Evolutionary conservation across 2,113 vertebrate genomes (phyloP), one percentile per base, ranked within the genome.

Genomic region (Tyto alba): DNA sequence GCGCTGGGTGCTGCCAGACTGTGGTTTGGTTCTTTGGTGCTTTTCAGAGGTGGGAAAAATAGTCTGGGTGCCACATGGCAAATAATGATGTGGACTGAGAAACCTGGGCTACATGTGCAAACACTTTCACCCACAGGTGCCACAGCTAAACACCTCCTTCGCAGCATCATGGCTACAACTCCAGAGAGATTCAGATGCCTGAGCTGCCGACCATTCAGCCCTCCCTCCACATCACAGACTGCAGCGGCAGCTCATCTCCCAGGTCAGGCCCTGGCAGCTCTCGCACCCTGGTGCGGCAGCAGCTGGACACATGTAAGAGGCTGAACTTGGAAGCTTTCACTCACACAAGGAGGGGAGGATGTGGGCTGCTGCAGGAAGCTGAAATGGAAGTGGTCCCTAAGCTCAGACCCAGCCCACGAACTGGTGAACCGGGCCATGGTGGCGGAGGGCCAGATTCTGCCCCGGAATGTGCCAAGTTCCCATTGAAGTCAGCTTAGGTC

Each of bases 401-500:
- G 25, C 15, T 10, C 55, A 81, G 23, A 91, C 20, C 62, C n/a
- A 72, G 16, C 17, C 29, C 68, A 84, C 16, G 7, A 66, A 77
- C 32, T 3, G 19, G 10, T 67, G 38, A 95, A 79, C 13, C 8
- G 38, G 5, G 9, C 17, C 8, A 4, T 26, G 7, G 1, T 64
- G 68, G 20, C 30, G 34, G 9, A 86, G n/a, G 32, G 89, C 34
- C 4, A 0, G 48, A 64, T 56, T 77, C 73, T 73, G 30, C 11
- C 11, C 45, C 69, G 55, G 16, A 80, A 68, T 0, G 0, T 20
- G 43, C 25, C 0, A 0, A n/a, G 63, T 17, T 85, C 36, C 30
- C 36, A 67, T 18, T 4, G 3, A 13, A 52, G 10, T 47, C 50
- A 73, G 40, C 57, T 25, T 6, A 20, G 72, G 64, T 87, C 57